These are phyloP conservation scores for Genyomyrus donnyi DNA, from an alignment of 2,113 vertebrate genomes.

Conservation along the genomic window DNA sequence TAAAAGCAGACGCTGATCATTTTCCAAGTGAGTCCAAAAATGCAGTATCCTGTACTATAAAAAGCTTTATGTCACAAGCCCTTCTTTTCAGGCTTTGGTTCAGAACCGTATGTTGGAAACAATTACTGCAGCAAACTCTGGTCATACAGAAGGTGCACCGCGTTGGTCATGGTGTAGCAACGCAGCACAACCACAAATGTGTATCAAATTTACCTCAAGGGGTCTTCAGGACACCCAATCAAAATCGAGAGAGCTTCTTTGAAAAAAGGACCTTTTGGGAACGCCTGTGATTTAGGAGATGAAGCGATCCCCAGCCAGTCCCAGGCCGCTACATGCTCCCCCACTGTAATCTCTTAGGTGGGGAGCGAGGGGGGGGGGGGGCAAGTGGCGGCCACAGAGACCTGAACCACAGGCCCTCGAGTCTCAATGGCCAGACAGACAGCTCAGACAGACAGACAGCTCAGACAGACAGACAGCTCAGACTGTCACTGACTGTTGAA, in stretches of 20 bases:
- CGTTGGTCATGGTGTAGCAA: background rate
- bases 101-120: background rate
- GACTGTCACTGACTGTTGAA: constrained; percentile 37
- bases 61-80: background rate
- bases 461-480: constrained; percentile 28
- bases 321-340: background rate
- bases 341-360: background rate
- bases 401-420: background rate
- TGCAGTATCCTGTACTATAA: background rate
- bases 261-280: background rate
- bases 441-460: constrained; percentile 28
- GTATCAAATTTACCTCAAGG: background rate
- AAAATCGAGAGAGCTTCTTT: background rate
- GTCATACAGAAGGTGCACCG: background rate
- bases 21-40: background rate
- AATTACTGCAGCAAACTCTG: background rate
- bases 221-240: background rate
- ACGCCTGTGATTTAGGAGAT: background rate
- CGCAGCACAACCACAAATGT: background rate
- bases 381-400: background rate
- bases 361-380: background rate
- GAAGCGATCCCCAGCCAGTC: background rate
- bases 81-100: background rate
- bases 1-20: background rate
- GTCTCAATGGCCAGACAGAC: constrained; percentile 20